Evolutionary conservation across 2,113 vertebrate genomes (phyloP).

Genomic region (Macaca nemestrina): DNA sequence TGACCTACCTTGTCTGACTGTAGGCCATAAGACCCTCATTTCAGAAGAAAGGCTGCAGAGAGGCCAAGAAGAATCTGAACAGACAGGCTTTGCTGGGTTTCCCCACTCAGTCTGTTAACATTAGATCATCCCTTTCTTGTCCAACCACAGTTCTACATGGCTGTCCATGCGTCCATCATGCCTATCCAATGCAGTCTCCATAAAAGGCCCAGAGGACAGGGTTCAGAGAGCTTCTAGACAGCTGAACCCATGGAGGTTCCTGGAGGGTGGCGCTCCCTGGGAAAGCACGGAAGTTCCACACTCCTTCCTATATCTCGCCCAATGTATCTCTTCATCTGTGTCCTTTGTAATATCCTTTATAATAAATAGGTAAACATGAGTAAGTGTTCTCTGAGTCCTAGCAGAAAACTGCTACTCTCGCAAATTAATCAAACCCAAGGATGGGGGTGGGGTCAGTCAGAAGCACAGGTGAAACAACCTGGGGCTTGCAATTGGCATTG

Average conservation of each 20-base stretch:
- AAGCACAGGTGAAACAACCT: not conserved
- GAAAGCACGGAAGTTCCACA: not conserved
- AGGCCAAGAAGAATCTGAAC: not conserved
- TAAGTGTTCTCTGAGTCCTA: not conserved
- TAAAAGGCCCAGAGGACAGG: not conserved
- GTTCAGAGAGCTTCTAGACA: not conserved
- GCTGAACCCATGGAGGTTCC: not conserved
- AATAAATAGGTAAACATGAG: not conserved
- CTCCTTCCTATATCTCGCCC: not conserved
- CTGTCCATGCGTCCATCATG: not conserved
- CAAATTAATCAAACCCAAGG: not conserved
- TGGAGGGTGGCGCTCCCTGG: not conserved
- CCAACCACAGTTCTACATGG: not conserved
- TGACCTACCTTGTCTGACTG: not conserved
- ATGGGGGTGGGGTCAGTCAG: not conserved
- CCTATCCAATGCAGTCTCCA: not conserved
- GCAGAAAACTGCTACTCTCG: not conserved
- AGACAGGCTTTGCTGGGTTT: not conserved
- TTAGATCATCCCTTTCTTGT: not conserved
- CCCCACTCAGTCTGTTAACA: not conserved
- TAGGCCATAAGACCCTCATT: not conserved
- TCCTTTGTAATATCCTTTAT: not conserved
- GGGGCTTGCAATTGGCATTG: not conserved
- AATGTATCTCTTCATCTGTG: not conserved
- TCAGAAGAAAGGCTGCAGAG: not conserved